Evolutionary conservation across 2,888 invertebrate species (phyloP).

Genomic region (Clusia tigrina): DNA sequence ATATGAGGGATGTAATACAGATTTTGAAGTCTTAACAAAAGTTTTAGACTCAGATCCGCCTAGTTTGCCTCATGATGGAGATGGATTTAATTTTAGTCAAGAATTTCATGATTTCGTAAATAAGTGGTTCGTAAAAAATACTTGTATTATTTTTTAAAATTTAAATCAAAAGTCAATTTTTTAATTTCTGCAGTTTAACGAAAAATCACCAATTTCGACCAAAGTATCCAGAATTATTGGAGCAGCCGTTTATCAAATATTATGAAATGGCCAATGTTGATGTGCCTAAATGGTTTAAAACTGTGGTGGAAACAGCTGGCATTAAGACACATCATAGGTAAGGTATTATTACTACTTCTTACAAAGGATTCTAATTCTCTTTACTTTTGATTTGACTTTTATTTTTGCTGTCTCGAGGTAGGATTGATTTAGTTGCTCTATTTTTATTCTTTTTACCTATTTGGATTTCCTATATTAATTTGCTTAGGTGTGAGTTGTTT

Average conservation of each 20-base stretch:
- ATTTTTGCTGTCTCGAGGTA: slow-evolving; percentile 14
- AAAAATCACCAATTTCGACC: slow-evolving; percentile 94
- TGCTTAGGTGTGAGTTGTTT: slow-evolving; percentile 9
- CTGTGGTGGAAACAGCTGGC: slow-evolving; percentile 68
- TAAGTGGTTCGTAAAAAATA: slow-evolving; percentile 75
- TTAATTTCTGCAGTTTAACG: slow-evolving; percentile 73
- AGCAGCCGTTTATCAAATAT: slow-evolving; percentile 85
- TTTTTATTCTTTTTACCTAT: not conserved
- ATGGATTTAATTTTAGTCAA: slow-evolving; percentile 71
- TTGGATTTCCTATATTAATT: not conserved
- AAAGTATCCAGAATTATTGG: slow-evolving; percentile 90
- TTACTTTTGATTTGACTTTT: not conserved
- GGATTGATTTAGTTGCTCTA: slow-evolving; percentile 17
- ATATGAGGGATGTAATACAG: slow-evolving; percentile 92
- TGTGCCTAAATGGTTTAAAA: slow-evolving; percentile 86
- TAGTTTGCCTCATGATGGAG: slow-evolving; percentile 81
- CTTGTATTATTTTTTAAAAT: not conserved
- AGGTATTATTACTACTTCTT: slow-evolving; percentile 27
- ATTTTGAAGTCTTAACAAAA: slow-evolving; percentile 95
- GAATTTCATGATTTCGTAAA: slow-evolving; percentile 92
- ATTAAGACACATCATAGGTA: slow-evolving; percentile 61
- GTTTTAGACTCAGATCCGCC: slow-evolving; percentile 92
- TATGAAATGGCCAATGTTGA: slow-evolving; percentile 76
- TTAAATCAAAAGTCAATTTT: slow-evolving; percentile 7
- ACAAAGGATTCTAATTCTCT: not conserved